A percentile compares a stretch with the other conserved stretches of the same genome.
Conservation (phyloP, 2,888 invertebrate genomes). For the Stenichneumon culpator region DNA sequence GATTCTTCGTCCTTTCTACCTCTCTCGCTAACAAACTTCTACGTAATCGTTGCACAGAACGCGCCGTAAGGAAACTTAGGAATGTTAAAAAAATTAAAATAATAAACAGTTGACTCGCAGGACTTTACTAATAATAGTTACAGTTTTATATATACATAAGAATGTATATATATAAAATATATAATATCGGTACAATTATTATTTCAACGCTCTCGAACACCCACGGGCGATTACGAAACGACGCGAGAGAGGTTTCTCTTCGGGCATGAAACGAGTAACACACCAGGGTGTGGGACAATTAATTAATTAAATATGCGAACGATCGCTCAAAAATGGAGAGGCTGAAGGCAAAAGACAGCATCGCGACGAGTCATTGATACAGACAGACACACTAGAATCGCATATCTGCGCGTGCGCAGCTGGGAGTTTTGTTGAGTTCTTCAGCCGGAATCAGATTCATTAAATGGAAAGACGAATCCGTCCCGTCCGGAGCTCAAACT, state of each 20-base stretch:
- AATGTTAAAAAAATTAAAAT: constrained; percentile 49
- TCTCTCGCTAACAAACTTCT: constrained; percentile 45
- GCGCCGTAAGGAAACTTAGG: constrained; percentile 32
- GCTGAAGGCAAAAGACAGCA: neutral
- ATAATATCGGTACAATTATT: constrained; percentile 31
- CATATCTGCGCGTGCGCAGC: neutral
- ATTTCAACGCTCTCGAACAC: constrained; percentile 14
- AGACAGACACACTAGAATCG: neutral
- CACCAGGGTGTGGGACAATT: constrained; percentile 43
- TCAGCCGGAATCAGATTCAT: constrained; percentile 30
- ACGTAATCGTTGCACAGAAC: constrained; percentile 57
- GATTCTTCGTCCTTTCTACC: constrained; percentile 68
- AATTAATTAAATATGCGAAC: constrained; percentile 43
- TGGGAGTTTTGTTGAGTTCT: neutral
- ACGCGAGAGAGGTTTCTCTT: constrained; percentile 18
- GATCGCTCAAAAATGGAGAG: constrained; percentile 33
- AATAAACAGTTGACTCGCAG: constrained; percentile 19
- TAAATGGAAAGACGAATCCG: constrained; percentile 8
- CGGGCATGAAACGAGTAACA: constrained; percentile 43
- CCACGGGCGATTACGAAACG: constrained; percentile 35
- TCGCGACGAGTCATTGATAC: neutral
- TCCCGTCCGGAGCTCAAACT: constrained; percentile 5
- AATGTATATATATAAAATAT: neutral
- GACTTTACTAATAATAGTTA: constrained; percentile 41
- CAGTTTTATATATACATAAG: neutral